A percentile compares a stretch with the other conserved stretches of the same genome.
Conservation (phyloP, 2,888 invertebrate genomes). For the Sesia bembeciformis region DNA sequence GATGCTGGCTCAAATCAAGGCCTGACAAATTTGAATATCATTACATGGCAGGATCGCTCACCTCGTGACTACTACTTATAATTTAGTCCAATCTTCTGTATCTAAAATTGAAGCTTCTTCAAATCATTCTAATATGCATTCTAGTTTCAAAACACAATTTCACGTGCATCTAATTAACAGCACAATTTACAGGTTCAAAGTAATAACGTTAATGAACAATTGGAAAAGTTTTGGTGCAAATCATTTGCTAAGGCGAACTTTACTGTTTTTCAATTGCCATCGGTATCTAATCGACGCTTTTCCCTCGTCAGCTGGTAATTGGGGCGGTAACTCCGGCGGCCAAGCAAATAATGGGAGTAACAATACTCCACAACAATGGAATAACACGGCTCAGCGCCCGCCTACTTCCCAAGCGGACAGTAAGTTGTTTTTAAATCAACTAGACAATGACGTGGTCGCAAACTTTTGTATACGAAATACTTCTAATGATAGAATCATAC, state of each 20-base stretch:
- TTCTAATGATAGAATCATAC: background rate
- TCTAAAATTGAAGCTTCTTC: no score
- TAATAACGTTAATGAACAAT: no score
- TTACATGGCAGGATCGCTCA: no score
- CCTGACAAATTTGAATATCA: no score
- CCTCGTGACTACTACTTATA: no score
- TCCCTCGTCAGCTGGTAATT: constrained; percentile 59
- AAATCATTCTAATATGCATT: no score
- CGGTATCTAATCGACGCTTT: constrained; percentile 7
- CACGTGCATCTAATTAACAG: no score
- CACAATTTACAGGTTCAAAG: no score
- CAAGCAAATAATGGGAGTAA: constrained; percentile 59
- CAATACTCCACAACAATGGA: constrained; percentile 67
- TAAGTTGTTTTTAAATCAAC: constrained; percentile 35
- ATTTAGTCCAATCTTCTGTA: no score
- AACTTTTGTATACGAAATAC: constrained; percentile 14
- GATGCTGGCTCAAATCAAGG: no score
- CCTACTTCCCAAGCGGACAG: constrained; percentile 69
- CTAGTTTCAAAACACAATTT: no score
- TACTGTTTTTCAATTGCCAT: background rate
- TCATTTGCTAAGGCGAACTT: background rate
- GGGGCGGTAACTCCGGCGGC: constrained; percentile 63
- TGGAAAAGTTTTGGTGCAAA: no score
- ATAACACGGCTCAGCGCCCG: constrained; percentile 62
- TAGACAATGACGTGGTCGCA: constrained; percentile 20